phyloP scores from a whole-genome alignment of 2,797 vertebrate genomes.

The Falco columbarius region DNA sequence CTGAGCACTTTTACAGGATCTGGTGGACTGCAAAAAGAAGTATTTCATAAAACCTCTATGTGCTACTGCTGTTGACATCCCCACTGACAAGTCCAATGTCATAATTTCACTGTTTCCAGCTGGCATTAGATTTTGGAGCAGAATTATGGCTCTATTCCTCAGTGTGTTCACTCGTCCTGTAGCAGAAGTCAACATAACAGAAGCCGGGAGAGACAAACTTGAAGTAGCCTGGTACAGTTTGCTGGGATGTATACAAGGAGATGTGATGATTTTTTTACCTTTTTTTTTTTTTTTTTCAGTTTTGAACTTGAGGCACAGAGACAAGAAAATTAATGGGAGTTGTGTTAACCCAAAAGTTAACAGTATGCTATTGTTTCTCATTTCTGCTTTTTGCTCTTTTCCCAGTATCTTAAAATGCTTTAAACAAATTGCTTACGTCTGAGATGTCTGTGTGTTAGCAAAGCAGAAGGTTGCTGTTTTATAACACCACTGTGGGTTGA shows the following conservation, averaged over 20 bases:
- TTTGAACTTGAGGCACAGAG: slow-evolving; percentile 30
- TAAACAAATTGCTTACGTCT: neutral
- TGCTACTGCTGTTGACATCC: slow-evolving; percentile 60
- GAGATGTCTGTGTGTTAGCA: neutral
- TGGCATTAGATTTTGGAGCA: slow-evolving; percentile 63
- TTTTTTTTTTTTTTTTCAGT: neutral
- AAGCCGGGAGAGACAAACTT: slow-evolving; percentile 55
- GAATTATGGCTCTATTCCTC: slow-evolving; percentile 70
- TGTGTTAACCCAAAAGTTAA: slow-evolving; percentile 37
- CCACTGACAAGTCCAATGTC: slow-evolving; percentile 61
- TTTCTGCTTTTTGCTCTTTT: slow-evolving; percentile 48
- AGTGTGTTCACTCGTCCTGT: slow-evolving; percentile 57
- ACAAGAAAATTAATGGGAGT: slow-evolving; percentile 18
- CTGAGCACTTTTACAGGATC: slow-evolving; percentile 13
- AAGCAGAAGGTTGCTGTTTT: slow-evolving; percentile 32
- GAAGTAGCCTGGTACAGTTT: slow-evolving; percentile 20
- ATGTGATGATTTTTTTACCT: neutral
- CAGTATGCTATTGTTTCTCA: slow-evolving; percentile 43
- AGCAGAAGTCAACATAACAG: slow-evolving; percentile 65
- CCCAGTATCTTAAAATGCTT: slow-evolving; percentile 19
- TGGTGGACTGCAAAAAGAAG: slow-evolving; percentile 33
- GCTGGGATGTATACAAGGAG: neutral
- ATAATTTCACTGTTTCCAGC: slow-evolving; percentile 69
- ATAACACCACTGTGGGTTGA: neutral
- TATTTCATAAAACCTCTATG: slow-evolving; percentile 36